Evolutionary conservation across 2,113 vertebrate species (phyloP), one percentile per base, ranked within the genome.

Genomic region (Candoia aspera): DNA sequence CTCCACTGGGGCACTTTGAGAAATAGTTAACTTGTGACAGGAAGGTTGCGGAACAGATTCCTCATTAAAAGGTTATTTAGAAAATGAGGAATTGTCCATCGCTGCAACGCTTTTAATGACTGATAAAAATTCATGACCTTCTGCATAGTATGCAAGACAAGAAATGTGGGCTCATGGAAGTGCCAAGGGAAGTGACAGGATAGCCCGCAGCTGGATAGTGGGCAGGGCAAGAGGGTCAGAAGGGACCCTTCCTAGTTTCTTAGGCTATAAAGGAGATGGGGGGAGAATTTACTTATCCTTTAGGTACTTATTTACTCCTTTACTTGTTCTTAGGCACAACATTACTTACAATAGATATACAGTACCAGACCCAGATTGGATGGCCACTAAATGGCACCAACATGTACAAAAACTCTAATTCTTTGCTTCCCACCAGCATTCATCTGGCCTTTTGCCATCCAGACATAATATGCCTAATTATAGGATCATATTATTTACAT

Each of bases 61-160:
- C 84, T 86, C 46, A 91, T 91, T 86, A 91, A 91, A 21, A 49
- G 29, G 59, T 54, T 91, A 33, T 49, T 91, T 86, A 64, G 46
- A 21, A 86, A 64, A 91, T 54, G 57, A 29, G 46, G 86, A 15
- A 23, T 21, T 10, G 29, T 86, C 24, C 53, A 60, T 33, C 29
- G 37, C 19, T 91, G 42, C 26, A 13, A 91, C 8, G 11, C 33
- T 62, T 53, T 62, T 59, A 86, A 46, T 86, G 79, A 26, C 12
- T 64, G 46, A 55, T 26, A 54, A 17, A 86, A 86, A 64, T 55
- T 64, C 21, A 54, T 49, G 46, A 24, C 23, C 33, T 64, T 37
- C 17, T 24, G 54, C 53, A n/a, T 49, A 26, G 37, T 55, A n/a
- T 33, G 6, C 53, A 49, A 91, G 58, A 84, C 84, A 91, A 42